Conservation (phyloP, 2,797 vertebrate species). For the Acropternis orthonyx region DNA sequence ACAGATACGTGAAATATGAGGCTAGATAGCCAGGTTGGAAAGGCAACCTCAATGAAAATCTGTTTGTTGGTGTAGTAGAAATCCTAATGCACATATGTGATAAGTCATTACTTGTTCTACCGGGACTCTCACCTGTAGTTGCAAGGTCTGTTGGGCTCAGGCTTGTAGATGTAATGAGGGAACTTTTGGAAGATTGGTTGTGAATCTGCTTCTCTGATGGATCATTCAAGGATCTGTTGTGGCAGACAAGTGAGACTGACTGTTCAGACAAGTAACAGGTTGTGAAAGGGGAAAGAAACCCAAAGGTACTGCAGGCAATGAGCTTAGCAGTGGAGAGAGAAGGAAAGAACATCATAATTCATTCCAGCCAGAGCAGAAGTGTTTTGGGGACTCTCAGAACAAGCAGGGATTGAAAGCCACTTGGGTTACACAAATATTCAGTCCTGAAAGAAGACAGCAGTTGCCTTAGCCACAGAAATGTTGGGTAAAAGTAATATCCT, state of each 20-base stretch:
- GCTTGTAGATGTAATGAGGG: not conserved
- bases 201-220: not conserved
- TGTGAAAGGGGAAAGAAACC: not conserved
- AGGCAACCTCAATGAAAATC: constrained; percentile 15
- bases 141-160: not conserved
- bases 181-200: not conserved
- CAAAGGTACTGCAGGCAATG: not conserved
- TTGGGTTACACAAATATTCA: not conserved
- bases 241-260: not conserved
- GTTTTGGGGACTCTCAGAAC: not conserved
- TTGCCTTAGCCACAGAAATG: not conserved
- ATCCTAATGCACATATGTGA: not conserved
- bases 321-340: not conserved
- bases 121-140: not conserved
- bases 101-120: not conserved
- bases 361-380: not conserved
- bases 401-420: not conserved
- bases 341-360: not conserved
- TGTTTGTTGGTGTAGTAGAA: not conserved
- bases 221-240: not conserved
- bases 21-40: constrained; percentile 19
- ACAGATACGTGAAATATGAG: constrained; percentile 29
- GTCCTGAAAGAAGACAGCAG: not conserved
- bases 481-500: constrained; percentile 15
- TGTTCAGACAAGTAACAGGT: not conserved